A percentile compares a stretch with the other conserved stretches of the same genome.
phyloP scores from a whole-genome alignment of 2,888 invertebrate species.

The Liopterus haemorrhoidalis region DNA sequence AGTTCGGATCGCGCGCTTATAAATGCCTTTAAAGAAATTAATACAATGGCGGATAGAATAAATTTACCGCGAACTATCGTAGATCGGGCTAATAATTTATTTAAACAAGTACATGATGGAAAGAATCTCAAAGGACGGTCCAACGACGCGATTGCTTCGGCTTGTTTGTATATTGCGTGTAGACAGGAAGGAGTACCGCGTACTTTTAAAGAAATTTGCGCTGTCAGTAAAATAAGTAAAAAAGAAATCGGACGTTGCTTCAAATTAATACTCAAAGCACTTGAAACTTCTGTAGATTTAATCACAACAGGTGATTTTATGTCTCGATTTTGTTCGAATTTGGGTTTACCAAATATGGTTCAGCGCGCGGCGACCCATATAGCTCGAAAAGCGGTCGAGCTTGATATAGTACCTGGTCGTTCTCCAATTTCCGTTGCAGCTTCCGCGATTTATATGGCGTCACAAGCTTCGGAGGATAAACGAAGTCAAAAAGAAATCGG shows the following conservation, averaged over 20 bases:
- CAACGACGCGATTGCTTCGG: slow-evolving; percentile 97
- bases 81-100: slow-evolving; percentile 91
- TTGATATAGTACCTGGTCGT: slow-evolving; percentile 95
- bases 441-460: slow-evolving; percentile 99
- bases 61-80: slow-evolving; percentile 95
- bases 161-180: slow-evolving; percentile 98
- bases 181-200: slow-evolving; percentile 97
- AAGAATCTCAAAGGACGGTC: slow-evolving; percentile 88
- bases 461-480: slow-evolving; percentile 93
- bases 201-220: slow-evolving; percentile 99
- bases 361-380: slow-evolving; percentile 94
- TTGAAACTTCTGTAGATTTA: slow-evolving; percentile 94
- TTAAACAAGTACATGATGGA: slow-evolving; percentile 97
- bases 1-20: slow-evolving; percentile 92
- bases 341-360: slow-evolving; percentile 82
- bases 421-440: slow-evolving; percentile 99
- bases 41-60: slow-evolving; percentile 96
- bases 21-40: slow-evolving; percentile 95
- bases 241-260: slow-evolving; percentile 99
- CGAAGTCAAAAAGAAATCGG: slow-evolving; percentile 96
- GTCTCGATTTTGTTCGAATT: slow-evolving; percentile 96
- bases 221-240: slow-evolving; percentile 97
- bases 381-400: slow-evolving; percentile 91
- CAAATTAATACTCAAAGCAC: slow-evolving; percentile 89
- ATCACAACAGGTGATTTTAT: slow-evolving; percentile 99